These are phyloP conservation scores for Saccopteryx leptura DNA, from an alignment of 2,113 vertebrate species.

Conservation along the genomic window DNA sequence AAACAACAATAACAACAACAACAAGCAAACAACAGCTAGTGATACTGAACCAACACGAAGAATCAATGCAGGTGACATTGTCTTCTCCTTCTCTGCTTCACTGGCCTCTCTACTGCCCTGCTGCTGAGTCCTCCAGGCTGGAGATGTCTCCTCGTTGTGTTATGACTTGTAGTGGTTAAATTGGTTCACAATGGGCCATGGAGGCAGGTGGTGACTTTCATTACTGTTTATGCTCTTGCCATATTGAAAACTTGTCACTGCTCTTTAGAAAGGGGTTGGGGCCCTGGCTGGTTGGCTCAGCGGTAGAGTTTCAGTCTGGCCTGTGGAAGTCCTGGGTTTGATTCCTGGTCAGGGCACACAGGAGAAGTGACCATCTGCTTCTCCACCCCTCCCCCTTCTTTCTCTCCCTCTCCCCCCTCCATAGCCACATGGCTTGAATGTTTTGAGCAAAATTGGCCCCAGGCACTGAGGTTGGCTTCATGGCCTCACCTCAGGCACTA, in stretches of 20 bases:
- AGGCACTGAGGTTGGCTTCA: too few relatives aligned
- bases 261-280: conserved; percentile 56
- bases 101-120: not conserved
- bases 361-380: too few relatives aligned
- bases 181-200: conserved; percentile 11
- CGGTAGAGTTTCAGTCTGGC: too few relatives aligned
- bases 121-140: conserved; percentile 11
- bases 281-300: too few relatives aligned
- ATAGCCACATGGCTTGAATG: too few relatives aligned
- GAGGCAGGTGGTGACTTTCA: conserved; percentile 67
- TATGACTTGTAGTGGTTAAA: conserved; percentile 53
- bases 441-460: too few relatives aligned
- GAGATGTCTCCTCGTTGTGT: conserved; percentile 64
- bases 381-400: too few relatives aligned
- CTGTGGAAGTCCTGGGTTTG: too few relatives aligned
- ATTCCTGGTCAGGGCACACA: too few relatives aligned
- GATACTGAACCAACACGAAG: not conserved
- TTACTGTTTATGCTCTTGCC: conserved; percentile 60
- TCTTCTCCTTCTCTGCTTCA: not conserved
- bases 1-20: not conserved
- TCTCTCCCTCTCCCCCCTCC: too few relatives aligned
- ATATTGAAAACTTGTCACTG: conserved; percentile 71
- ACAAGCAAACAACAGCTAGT: not conserved
- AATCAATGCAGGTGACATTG: not conserved
- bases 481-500: too few relatives aligned